Evolutionary conservation across 2,113 vertebrate species (phyloP), one percentile per base, ranked within the genome.

Genomic region (Cheirogaleus medius): DNA sequence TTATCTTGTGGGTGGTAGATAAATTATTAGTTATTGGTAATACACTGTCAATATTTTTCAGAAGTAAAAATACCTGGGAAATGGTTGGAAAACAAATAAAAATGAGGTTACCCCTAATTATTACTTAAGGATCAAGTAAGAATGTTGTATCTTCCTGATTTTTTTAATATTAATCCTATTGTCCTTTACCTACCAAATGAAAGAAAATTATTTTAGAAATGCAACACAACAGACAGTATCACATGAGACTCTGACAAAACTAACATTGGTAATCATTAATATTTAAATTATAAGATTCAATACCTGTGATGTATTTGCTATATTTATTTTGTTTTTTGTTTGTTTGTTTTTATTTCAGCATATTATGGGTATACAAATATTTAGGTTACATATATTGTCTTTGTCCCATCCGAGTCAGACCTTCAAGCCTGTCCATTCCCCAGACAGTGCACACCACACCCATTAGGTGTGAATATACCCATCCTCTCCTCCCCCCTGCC

Each of bases 161-260:
- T 91, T 58, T 80, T 87, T 23, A n/a, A 91, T 56, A 56, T 56
- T 56, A n/a, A 91, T 56, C 7, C 20, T 56, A 2, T 52, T 86
- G 2, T 44, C 15, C 11, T 66, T 23, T 87, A 76, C 1, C 1
- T 76, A 83, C 15, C 14, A 27, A 63, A 49, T 34, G 21, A 83
- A 93, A 96, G 25, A 42, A 82, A 86, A 76, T 63, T 93, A 13
- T 27, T 81, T 71, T 90, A 87, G 29, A 73, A 87, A 76, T 69
- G 3, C 4, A 90, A 5, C 1, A 18, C 49, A 29, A 60, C 11
- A 84, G 27, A 73, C 14, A 77, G 12, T 88, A 89, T 85, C 37
- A 56, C 56, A 78, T 37, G 63, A 86, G 18, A 58, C 3, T 81
- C 39, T 74, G 47, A 76, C 39, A 77, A 66, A 87, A 58, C 3